phyloP scores from a whole-genome alignment of 2,888 invertebrate genomes.

The Macrosoma leucophasiata region DNA sequence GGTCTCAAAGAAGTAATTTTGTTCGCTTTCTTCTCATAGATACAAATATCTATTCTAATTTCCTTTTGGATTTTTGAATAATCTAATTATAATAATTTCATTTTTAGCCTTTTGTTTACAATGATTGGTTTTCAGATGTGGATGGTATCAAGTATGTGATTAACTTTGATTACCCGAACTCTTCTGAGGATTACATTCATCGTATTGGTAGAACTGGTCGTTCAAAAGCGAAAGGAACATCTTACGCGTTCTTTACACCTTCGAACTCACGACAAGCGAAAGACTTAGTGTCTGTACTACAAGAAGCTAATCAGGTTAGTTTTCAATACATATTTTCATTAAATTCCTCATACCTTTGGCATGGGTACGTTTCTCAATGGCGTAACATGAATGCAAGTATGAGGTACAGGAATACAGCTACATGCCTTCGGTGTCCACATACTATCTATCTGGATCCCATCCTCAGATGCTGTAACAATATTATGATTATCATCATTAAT shows the following conservation, averaged over 20 bases:
- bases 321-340: conserved; percentile 1
- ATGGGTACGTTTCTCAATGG: conserved; percentile 80
- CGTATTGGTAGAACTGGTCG: conserved; percentile 96
- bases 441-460: conserved; percentile 82
- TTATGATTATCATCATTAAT: conserved; percentile 9
- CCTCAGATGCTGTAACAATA: conserved; percentile 80
- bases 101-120: conserved; percentile 1
- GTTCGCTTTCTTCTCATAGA: too few relatives aligned
- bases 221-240: conserved; percentile 90
- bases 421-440: conserved; percentile 89
- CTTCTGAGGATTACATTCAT: conserved; percentile 96
- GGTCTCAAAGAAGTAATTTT: too few relatives aligned
- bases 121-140: conserved; percentile 82
- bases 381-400: conserved; percentile 85
- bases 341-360: conserved; percentile 83
- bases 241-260: conserved; percentile 96
- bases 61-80: conserved; percentile 15
- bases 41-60: conserved; percentile 26
- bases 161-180: conserved; percentile 97
- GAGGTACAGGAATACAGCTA: conserved; percentile 81
- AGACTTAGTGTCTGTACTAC: conserved; percentile 90
- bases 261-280: conserved; percentile 91
- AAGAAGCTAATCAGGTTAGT: conserved; percentile 91
- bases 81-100: conserved; percentile 3
- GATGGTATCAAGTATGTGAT: conserved; percentile 97